Conservation (phyloP, 2,888 invertebrate genomes). For the Pycnomerus fuliginosus region DNA sequence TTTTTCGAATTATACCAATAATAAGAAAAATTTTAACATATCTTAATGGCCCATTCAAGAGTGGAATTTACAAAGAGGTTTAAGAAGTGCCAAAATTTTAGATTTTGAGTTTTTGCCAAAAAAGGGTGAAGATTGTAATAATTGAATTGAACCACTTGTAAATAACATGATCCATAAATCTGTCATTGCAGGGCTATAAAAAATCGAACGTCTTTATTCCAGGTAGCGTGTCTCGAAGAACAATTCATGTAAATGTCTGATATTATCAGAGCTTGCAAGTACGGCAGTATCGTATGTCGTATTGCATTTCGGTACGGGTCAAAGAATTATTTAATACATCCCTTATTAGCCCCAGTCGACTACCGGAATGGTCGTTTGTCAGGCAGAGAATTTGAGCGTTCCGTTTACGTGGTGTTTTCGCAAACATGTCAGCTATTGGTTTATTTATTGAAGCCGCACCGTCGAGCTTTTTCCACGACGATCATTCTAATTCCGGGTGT, state of each 20-base stretch:
- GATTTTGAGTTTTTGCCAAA: too few species aligned
- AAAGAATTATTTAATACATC: conserved; percentile 9
- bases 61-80: too few species aligned
- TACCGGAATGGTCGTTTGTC: conserved; percentile 9
- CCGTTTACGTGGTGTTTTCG: conserved; percentile 2
- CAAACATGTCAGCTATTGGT: conserved; percentile 3
- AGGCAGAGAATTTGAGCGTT: conserved; percentile 6
- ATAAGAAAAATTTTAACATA: too few species aligned
- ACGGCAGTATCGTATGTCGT: conserved; percentile 16
- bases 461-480: background rate
- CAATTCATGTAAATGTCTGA: conserved; percentile 18
- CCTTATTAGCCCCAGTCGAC: conserved; percentile 1
- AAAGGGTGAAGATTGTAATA: too few species aligned
- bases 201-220: conserved; percentile 18
- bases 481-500: conserved; percentile 11
- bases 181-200: conserved; percentile 11
- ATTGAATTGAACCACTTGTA: too few species aligned
- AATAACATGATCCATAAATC: too few species aligned
- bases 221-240: conserved; percentile 13
- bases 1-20: too few species aligned
- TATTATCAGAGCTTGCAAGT: conserved; percentile 14
- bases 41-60: too few species aligned
- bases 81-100: too few species aligned
- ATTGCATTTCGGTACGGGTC: conserved; percentile 10
- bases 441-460: conserved; percentile 2